Percentiles rank a stretch among this genome's conserved stretches.
These are phyloP conservation scores for Mesembrinibis cayennensis DNA, from an alignment of 2,113 vertebrate genomes.

Conservation along the genomic window DNA sequence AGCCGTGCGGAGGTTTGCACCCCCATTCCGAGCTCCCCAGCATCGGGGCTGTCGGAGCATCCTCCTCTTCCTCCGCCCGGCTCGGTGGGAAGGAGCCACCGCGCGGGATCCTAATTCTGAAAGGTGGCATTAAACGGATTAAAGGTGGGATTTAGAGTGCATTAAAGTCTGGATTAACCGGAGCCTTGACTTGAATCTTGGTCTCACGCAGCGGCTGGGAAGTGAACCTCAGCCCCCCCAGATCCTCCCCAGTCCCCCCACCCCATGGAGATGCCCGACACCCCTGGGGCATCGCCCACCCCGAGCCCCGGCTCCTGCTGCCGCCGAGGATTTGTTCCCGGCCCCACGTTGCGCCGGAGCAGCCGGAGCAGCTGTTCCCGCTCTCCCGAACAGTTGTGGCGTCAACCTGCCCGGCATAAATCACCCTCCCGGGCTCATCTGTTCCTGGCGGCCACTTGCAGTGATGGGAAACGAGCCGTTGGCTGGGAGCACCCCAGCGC, in stretches of 20 bases:
- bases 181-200: not conserved
- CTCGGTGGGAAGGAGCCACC: not conserved
- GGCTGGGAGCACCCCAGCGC: rapidly evolving
- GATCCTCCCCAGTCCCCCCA: not conserved
- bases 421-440: not conserved
- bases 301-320: rapidly evolving
- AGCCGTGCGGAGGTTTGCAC: not conserved
- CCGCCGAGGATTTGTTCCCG: not conserved
- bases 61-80: not conserved
- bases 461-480: not conserved
- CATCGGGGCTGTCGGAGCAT: rapidly evolving
- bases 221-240: not conserved
- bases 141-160: not conserved
- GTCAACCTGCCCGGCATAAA: not conserved
- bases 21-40: not conserved
- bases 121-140: constrained; percentile 11
- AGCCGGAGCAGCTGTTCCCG: not conserved
- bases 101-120: not conserved
- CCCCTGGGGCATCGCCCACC: rapidly evolving
- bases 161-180: not conserved
- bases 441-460: not conserved
- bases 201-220: not conserved
- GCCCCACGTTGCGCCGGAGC: not conserved
- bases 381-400: not conserved
- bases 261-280: rapidly evolving